Conservation (phyloP, 1,140 invertebrate genomes). For the Drosophila orosa region DNA sequence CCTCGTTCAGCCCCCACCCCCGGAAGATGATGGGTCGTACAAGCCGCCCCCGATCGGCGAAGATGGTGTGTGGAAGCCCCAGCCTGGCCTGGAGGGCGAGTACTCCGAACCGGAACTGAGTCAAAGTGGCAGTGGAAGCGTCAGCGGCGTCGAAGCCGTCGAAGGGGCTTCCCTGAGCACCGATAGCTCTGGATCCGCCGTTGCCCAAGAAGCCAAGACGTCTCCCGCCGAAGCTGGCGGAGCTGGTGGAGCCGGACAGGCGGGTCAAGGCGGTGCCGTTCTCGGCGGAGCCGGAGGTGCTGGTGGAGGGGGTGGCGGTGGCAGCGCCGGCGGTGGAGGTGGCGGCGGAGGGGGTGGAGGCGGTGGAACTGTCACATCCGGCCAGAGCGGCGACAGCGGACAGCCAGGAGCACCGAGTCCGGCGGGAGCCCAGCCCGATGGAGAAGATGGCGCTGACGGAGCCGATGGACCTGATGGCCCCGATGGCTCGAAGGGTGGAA, state of each 20-base stretch:
- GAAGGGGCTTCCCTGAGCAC: conserved; percentile 9
- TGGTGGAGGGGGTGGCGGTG: conserved; percentile 50
- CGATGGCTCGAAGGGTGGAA: conserved; percentile 62
- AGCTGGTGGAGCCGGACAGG: conserved; percentile 47
- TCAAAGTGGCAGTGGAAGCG: conserved; percentile 32
- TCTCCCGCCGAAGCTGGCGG: conserved; percentile 13
- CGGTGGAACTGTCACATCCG: conserved; percentile 63
- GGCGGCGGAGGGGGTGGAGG: conserved; percentile 66
- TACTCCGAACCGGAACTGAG: conserved; percentile 26
- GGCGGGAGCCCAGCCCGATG: conserved; percentile 70
- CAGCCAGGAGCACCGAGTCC: conserved; percentile 60
- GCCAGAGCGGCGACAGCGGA: conserved; percentile 56
- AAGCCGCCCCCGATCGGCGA: conserved; percentile 46
- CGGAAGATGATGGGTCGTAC: conserved; percentile 72
- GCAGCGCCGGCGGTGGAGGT: conserved; percentile 59
- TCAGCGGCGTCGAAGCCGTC: neutral
- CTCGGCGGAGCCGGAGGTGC: conserved; percentile 59
- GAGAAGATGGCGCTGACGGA: conserved; percentile 70
- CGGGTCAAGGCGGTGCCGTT: conserved; percentile 43
- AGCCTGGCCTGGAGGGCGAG: conserved; percentile 64
- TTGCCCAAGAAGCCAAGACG: conserved; percentile 3
- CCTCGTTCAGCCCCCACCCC: conserved; percentile 47
- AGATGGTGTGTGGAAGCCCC: conserved; percentile 62
- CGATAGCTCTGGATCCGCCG: conserved; percentile 9
- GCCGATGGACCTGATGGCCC: conserved; percentile 68